Base-by-base conservation (phyloP, 92 coral and sea anemone genomes). In the Paramuricea clavata region DNA sequence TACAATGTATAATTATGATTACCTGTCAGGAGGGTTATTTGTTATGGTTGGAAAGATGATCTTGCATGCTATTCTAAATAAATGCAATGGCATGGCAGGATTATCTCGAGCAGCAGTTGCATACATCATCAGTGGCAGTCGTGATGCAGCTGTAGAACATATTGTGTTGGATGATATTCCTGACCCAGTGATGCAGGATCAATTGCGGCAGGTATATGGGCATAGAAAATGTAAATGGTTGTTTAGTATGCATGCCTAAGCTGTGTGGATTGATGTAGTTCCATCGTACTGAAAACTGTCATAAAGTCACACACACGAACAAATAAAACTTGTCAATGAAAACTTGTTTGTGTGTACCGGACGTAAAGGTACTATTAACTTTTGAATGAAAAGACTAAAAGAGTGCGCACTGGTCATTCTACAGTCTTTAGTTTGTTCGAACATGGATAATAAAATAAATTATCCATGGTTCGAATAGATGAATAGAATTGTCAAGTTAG, bases 1-100 rank as follows among this genome's bases (percentile, higher is more conserved):
- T 22, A 89, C 92, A 78, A 76, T 81, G 36, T 52, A 35, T 65
- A 89, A 89, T 54, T 89, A 83, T 61, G 85, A 89, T 83, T 77
- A 76, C 36, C 81, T 89, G 17, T 89, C 89, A 68, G 87, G 89
- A 30, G 81, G 86, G 36, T 52, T 89, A 8, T 89, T 85, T 35
- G 28, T 42, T 17, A 30, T 65, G 72, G 72, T 32, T 30, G 41
- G 72, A 26, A 65, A 65, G 72, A 65, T 65, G 36, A 78, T 85
- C 42, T 23, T 85, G 26, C 89, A 89, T 81, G 70, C 92, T 78
- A 31, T 89, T 9, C 5, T 89, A 2, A 34, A 89, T 69, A 49
- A 89, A 39, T 89, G 89, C 85, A 34, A 34, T 23, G 92, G 92
- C 19, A 49, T 89, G 42, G 75, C 59, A 60, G 89, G 92, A 47